Evolutionary conservation across 2,113 vertebrate species (phyloP).

Genomic region (Erythrocebus patas): DNA sequence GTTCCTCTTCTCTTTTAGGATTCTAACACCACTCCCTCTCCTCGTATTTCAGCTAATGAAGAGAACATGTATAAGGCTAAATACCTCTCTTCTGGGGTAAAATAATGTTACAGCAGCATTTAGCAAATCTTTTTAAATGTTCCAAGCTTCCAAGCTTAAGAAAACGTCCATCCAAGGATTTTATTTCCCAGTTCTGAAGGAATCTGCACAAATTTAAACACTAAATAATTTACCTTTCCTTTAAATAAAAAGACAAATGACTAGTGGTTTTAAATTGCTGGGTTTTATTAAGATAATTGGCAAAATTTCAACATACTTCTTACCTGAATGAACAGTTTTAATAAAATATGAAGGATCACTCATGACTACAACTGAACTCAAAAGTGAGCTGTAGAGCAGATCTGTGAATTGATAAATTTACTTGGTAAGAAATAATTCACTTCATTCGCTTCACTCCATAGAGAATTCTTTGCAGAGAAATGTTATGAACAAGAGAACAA

Average conservation of each 20-base stretch:
- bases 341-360: constrained; percentile 85
- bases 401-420: constrained; percentile 66
- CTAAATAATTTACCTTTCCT: constrained; percentile 7
- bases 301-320: constrained; percentile 85
- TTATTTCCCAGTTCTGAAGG: not conserved
- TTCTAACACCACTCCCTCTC: not conserved
- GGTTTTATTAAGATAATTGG: constrained; percentile 89
- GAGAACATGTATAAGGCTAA: not conserved
- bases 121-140: not conserved
- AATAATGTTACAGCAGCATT: not conserved
- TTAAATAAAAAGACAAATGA: constrained; percentile 78
- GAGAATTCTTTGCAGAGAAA: constrained; percentile 72
- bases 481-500: constrained; percentile 72
- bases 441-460: constrained; percentile 68
- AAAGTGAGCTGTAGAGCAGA: constrained; percentile 77
- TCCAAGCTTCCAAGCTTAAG: not conserved
- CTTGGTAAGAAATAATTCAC: constrained; percentile 63
- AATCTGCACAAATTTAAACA: not conserved
- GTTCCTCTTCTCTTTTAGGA: not conserved
- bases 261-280: constrained; percentile 80
- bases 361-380: constrained; percentile 81
- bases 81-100: not conserved
- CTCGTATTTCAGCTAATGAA: not conserved
- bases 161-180: not conserved
- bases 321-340: constrained; percentile 85